phyloP scores from a whole-genome alignment of 2,113 vertebrate species.

The Oceanodroma tethys region DNA sequence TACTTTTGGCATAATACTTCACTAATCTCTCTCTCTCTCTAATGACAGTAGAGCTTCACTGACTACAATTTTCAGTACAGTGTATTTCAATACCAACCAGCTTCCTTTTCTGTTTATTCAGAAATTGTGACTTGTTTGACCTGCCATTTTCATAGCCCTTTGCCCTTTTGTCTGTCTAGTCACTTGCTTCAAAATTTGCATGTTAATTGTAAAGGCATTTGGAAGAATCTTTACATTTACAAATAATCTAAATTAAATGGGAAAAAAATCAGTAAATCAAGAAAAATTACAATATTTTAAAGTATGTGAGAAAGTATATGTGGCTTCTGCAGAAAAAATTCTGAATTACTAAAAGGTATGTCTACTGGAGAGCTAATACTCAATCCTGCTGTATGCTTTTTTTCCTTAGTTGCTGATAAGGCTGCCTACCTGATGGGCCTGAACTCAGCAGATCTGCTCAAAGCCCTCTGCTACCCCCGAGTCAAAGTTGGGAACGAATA shows the following conservation, averaged over 20 bases:
- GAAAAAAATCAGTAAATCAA: neutral
- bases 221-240: neutral
- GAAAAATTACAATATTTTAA: neutral
- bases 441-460: slow-evolving; percentile 50
- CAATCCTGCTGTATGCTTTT: neutral
- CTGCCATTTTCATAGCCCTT: neutral
- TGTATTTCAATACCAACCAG: neutral
- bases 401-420: slow-evolving; percentile 43
- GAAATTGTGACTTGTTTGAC: neutral
- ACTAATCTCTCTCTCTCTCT: neutral
- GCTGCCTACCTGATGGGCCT: slow-evolving; percentile 58
- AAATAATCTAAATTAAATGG: neutral
- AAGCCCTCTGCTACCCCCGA: slow-evolving; percentile 38
- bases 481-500: slow-evolving; percentile 1
- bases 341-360: neutral
- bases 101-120: neutral
- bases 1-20: neutral
- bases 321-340: neutral
- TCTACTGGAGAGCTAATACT: neutral
- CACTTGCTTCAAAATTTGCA: neutral
- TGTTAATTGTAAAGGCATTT: neutral
- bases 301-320: neutral
- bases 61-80: neutral
- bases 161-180: neutral
- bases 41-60: neutral